Evolutionary conservation across 2,797 vertebrate species (phyloP).

Genomic region (Alosa sapidissima): DNA sequence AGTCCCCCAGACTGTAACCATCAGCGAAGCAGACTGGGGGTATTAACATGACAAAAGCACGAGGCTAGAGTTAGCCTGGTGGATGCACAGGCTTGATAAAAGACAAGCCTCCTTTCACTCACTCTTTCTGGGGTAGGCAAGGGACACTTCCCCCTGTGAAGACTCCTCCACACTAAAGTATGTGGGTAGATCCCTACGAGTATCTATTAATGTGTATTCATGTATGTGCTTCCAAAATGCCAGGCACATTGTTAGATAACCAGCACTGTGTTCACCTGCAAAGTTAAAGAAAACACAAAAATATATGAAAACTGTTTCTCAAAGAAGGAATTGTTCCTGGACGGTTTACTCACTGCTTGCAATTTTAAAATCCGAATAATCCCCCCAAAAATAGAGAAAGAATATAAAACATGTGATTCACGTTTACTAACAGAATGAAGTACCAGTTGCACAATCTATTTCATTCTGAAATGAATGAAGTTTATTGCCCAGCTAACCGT

Average conservation of each 20-base stretch:
- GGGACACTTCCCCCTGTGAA: not conserved
- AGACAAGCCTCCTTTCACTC: constrained; percentile 1
- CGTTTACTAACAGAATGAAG: not conserved
- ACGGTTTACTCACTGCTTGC: not conserved
- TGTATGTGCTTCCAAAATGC: not conserved
- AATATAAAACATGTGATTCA: not conserved
- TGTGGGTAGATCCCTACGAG: not conserved
- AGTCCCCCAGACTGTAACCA: constrained; percentile 66
- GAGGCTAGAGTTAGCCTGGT: constrained; percentile 23
- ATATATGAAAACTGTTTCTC: not conserved
- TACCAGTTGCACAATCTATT: not conserved
- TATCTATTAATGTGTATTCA: not conserved
- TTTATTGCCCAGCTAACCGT: not conserved
- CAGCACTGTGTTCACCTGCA: not conserved
- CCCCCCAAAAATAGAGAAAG: not conserved
- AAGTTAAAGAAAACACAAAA: too few species aligned
- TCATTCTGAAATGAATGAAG: constrained; percentile 7
- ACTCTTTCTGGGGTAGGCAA: not conserved
- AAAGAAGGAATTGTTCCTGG: not conserved
- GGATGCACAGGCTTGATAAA: constrained; percentile 11
- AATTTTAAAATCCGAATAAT: too few species aligned
- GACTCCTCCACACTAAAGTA: not conserved
- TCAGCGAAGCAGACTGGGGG: constrained; percentile 62
- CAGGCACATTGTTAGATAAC: not conserved
- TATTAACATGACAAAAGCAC: constrained; percentile 72